Percentiles rank a stretch among this genome's conserved stretches.
Conservation (phyloP, 1,140 invertebrate genomes). For the Cyclina sinensis region DNA sequence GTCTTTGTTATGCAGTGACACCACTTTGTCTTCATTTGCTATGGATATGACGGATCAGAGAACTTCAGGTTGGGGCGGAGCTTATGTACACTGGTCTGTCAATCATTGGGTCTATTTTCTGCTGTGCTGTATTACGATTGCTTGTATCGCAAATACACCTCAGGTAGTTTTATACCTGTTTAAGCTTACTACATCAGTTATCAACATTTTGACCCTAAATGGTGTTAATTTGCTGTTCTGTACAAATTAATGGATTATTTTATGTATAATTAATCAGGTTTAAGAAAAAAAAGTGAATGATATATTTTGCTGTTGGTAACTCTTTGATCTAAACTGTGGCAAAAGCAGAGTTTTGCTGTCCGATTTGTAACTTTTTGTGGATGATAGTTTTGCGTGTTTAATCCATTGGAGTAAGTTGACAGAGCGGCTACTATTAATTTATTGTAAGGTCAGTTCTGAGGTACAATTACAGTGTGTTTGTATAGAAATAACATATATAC, state of each 20-base stretch:
- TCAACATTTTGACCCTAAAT: conserved; percentile 25
- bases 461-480: background rate
- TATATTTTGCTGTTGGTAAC: background rate
- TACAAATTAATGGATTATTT: conserved; percentile 53
- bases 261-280: conserved; percentile 39
- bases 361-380: background rate
- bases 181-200: conserved; percentile 18
- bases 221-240: conserved; percentile 1
- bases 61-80: conserved; percentile 6
- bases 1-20: background rate
- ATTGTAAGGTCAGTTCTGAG: conserved; percentile 15
- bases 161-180: conserved; percentile 26
- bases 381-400: conserved; percentile 12
- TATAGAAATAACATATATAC: background rate
- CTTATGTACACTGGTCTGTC: background rate
- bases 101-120: conserved; percentile 28
- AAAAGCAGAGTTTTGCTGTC: background rate
- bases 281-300: conserved; percentile 1
- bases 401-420: background rate
- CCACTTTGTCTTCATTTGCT: conserved; percentile 43
- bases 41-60: conserved; percentile 53
- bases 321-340: background rate
- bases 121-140: background rate
- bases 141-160: conserved; percentile 1
- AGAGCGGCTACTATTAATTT: background rate